Base-by-base conservation (phyloP, 1,140 invertebrate species). In the Penaeus chinensis region DNA sequence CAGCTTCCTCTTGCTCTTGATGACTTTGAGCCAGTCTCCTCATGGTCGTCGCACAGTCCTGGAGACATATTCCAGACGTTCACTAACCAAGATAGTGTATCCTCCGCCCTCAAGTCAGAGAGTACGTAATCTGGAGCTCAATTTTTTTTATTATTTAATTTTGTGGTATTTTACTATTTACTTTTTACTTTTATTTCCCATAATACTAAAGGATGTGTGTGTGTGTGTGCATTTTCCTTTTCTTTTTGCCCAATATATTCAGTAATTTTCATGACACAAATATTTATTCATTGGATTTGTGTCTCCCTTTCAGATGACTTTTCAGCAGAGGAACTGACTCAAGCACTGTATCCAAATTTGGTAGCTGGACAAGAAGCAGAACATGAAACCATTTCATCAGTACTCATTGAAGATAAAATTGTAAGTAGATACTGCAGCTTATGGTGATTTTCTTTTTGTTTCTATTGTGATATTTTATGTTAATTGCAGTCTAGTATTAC, bases 331-430 rank as follows among this genome's bases (percentile, higher is more conserved):
- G 80, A 77, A n/a, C 61, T 87, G 54, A 77, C 85, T 22, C 69
- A 81, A 77, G 71, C 69, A 27, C 60, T 87, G n/a, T 87, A 87
- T 61, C 85, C 85, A 27, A 87, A 87, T 62, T 24, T 87, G 69
- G 71, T 32, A 18, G 32, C 62, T 54, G 78, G 62, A 19, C 54
- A 54, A 54, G 54, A 54, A 54, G 16, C 54, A 54, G 54, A 54
- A 13, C 7, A 54, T 54, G 54, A 16, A 54, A 54, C 54, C 54
- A 54, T 54, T 13, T 54, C 54, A 54, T 54, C 54, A 13, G 54
- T 54, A 0, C 54, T 54, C 54, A 54, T 54, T 54, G 54, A 54
- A 54, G 54, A 54, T 54, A 54, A 54, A 8, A 54, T 54, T 54
- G 54, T 54, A 54, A 54, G 71, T 74, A 32, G 32, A 0, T 32